phyloP scores from a whole-genome alignment of 2,113 vertebrate genomes.

The Colius striatus region DNA sequence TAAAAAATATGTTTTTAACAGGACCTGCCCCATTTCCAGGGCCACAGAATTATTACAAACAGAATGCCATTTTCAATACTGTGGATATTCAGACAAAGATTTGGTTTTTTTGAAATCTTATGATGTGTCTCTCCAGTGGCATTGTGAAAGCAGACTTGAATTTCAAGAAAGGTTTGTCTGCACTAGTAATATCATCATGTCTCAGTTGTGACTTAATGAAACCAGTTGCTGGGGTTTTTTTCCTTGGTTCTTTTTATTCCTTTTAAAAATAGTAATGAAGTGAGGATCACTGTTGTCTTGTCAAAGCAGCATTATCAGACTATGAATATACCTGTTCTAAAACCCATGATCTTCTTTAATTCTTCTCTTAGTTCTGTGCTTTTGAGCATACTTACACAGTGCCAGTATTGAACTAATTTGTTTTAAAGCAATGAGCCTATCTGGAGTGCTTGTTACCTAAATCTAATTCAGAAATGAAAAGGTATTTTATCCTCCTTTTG shows the following conservation, averaged over 20 bases:
- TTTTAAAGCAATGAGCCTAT: background rate
- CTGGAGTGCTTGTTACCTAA: background rate
- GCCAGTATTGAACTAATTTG: background rate
- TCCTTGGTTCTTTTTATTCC: background rate
- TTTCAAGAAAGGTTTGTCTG: background rate
- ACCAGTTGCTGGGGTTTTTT: background rate
- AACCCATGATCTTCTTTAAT: background rate
- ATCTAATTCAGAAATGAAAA: background rate
- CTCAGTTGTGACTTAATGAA: background rate
- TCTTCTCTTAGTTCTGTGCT: background rate
- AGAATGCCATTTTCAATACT: background rate
- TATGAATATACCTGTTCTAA: background rate
- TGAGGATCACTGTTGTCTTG: background rate
- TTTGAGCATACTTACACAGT: background rate
- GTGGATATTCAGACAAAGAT: background rate
- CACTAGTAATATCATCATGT: background rate
- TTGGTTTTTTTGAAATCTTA: background rate
- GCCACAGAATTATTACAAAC: background rate
- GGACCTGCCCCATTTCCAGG: background rate
- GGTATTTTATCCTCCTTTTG: background rate
- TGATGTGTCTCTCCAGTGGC: background rate
- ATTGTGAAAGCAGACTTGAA: background rate
- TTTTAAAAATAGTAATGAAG: background rate
- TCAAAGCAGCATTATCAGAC: background rate
- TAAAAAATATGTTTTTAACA: background rate